phyloP scores from a whole-genome alignment of 1,140 invertebrate genomes.

The Drosophila pachea region DNA sequence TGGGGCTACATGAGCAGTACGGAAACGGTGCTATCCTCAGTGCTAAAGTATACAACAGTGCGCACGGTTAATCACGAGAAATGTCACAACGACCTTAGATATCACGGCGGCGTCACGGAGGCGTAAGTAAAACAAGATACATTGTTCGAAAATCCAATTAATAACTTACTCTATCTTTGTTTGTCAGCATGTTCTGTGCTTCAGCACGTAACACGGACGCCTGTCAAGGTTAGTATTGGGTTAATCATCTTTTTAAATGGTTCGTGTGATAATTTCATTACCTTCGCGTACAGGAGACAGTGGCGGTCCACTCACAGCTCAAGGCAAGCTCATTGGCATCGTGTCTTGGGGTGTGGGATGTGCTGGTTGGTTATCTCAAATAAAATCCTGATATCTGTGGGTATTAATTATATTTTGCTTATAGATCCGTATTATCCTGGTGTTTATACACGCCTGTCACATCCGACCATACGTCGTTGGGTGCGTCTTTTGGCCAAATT shows the following conservation, averaged over 20 bases:
- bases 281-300: conserved; percentile 72
- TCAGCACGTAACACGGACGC: conserved; percentile 75
- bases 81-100: conserved; percentile 55
- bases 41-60: conserved; percentile 68
- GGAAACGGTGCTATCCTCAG: conserved; percentile 56
- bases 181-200: conserved; percentile 80
- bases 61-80: conserved; percentile 64
- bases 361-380: conserved; percentile 54
- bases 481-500: conserved; percentile 67
- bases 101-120: conserved; percentile 66
- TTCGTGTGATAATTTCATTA: not conserved
- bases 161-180: conserved; percentile 19
- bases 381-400: too few species aligned
- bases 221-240: conserved; percentile 67
- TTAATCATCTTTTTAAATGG: conserved; percentile 9
- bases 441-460: conserved; percentile 82
- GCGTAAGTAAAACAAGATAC: conserved; percentile 57
- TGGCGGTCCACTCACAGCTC: conserved; percentile 79
- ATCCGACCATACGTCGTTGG: conserved; percentile 68
- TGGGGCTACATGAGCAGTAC: conserved; percentile 74
- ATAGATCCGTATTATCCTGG: conserved; percentile 81
- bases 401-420: not conserved
- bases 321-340: conserved; percentile 80
- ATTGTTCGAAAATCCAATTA: conserved; percentile 12
- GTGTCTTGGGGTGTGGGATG: conserved; percentile 85